These are phyloP conservation scores for Anguilla pacifica DNA, from an alignment of 2,797 vertebrate genomes.

Conservation along the genomic window DNA sequence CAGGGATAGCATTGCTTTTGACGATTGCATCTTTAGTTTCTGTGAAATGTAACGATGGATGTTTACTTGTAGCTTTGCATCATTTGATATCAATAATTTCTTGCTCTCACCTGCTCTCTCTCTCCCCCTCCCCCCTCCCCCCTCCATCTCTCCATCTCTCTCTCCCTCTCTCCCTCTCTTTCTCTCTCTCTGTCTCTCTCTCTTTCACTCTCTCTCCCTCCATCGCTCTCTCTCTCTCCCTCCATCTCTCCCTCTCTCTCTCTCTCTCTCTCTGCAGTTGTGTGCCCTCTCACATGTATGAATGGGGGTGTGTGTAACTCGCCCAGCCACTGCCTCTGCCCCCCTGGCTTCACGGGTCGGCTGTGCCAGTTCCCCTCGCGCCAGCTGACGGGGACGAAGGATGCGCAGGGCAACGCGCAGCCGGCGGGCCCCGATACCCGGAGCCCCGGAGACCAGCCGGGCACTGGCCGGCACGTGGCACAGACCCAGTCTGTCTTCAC, in stretches of 20 bases:
- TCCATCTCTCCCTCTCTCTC: constrained; percentile 5
- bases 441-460: constrained; percentile 68
- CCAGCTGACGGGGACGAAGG: constrained; percentile 65
- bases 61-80: neutral
- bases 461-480: constrained; percentile 63
- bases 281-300: constrained; percentile 89
- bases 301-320: constrained; percentile 91
- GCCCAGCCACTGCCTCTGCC: constrained; percentile 86
- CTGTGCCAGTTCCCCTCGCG: constrained; percentile 84
- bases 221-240: neutral
- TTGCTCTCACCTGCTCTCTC: neutral
- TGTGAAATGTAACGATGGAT: neutral
- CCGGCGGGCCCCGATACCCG: constrained; percentile 79
- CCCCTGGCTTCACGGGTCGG: constrained; percentile 85
- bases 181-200: constrained; percentile 6
- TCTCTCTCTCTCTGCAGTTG: constrained; percentile 68
- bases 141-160: constrained; percentile 13
- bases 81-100: neutral
- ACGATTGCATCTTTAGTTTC: neutral
- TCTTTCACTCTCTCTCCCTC: neutral
- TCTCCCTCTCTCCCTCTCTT: constrained; percentile 7
- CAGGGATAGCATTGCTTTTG: neutral
- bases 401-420: constrained; percentile 79
- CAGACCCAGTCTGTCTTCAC: constrained; percentile 80
- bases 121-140: no score